A percentile compares a stretch with the other conserved stretches of the same genome.
Conservation (phyloP, 1,140 invertebrate species). For the Bilobella aurantiaca region DNA sequence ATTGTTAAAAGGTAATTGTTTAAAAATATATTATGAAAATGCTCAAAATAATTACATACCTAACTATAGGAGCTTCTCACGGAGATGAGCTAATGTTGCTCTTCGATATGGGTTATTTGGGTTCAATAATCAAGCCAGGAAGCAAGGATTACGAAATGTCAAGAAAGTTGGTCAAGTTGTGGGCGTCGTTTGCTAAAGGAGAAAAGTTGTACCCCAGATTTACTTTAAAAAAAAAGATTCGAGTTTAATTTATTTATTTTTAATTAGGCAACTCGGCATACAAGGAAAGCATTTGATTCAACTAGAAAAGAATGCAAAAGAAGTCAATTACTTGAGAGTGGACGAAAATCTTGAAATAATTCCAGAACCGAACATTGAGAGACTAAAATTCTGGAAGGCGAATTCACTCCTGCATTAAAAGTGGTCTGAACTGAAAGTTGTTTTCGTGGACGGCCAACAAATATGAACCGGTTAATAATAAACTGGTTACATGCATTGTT, state of each 20-base stretch:
- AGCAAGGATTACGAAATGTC: slow-evolving; percentile 30
- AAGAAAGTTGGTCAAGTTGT: slow-evolving; percentile 21
- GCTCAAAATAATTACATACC: neutral
- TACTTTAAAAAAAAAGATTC: neutral
- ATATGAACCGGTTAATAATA: no score
- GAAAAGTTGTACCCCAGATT: neutral
- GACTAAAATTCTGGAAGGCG: slow-evolving; percentile 6
- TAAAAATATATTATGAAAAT: neutral
- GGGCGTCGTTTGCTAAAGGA: slow-evolving; percentile 21
- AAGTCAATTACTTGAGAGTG: slow-evolving; percentile 8
- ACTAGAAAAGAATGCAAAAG: neutral
- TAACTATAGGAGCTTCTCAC: slow-evolving; percentile 17
- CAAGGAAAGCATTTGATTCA: neutral
- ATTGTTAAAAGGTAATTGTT: slow-evolving; percentile 14
- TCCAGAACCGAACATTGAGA: neutral
- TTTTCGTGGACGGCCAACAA: no score
- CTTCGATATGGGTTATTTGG: slow-evolving; percentile 27
- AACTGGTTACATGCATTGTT: no score
- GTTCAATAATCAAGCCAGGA: slow-evolving; percentile 13
- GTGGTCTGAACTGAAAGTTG: no score
- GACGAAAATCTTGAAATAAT: neutral
- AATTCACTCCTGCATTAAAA: neutral
- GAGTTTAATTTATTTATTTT: neutral
- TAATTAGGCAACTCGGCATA: neutral
- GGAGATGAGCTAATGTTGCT: slow-evolving; percentile 25